phyloP scores from a whole-genome alignment of 2,113 vertebrate genomes.

The Coracopsis vasa region DNA sequence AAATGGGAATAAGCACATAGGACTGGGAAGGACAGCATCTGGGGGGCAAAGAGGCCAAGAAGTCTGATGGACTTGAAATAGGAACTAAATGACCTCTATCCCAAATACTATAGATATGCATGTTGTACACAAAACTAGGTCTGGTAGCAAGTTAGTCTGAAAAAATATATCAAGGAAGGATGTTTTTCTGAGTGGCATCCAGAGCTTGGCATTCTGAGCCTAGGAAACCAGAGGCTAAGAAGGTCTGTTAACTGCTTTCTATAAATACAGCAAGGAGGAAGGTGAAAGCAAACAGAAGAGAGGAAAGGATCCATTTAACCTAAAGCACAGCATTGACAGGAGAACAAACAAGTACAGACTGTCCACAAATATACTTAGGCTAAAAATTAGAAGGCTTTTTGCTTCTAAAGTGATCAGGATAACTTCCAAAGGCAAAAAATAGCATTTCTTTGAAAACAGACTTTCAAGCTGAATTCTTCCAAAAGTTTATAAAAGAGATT shows the following conservation, averaged over 20 bases:
- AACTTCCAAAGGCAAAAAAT: not conserved
- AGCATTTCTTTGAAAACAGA: constrained; percentile 8
- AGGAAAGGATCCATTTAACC: constrained; percentile 38
- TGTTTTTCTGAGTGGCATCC: not conserved
- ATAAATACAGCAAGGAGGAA: constrained; percentile 18
- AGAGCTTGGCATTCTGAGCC: not conserved
- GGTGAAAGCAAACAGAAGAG: not conserved
- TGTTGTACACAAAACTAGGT: not conserved
- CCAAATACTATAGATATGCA: not conserved
- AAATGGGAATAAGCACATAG: not conserved
- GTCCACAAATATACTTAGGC: constrained; percentile 16
- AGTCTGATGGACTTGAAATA: not conserved
- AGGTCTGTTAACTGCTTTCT: not conserved
- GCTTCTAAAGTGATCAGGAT: not conserved
- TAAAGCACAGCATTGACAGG: not conserved
- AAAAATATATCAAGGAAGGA: not conserved
- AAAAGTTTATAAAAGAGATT: constrained; percentile 10
- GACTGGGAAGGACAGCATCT: not conserved
- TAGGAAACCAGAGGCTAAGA: not conserved
- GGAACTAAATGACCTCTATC: not conserved
- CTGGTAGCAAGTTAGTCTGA: not conserved
- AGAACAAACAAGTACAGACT: constrained; percentile 22
- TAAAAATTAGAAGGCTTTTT: constrained; percentile 41
- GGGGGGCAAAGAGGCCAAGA: not conserved
- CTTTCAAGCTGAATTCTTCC: not conserved